A percentile compares a stretch with the other conserved stretches of the same genome.
Conservation (phyloP, 2,797 vertebrate species). For the Myoxocephalus aenaeus region DNA sequence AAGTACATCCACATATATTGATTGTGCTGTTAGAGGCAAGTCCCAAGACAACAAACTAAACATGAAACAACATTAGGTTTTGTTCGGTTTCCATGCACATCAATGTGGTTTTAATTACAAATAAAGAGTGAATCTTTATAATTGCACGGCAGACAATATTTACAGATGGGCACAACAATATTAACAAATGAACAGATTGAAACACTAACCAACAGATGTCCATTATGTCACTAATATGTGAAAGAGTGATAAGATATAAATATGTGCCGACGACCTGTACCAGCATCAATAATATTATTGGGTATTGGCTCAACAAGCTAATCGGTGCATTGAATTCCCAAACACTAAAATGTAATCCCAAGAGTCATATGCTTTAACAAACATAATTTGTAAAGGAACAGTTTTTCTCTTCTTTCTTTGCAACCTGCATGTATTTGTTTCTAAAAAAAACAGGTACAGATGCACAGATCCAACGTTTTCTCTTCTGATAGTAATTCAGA, state of each 20-base stretch:
- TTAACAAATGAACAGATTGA: conserved; percentile 14
- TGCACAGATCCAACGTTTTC: not conserved
- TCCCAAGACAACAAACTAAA: conserved; percentile 17
- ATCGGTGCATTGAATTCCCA: conserved; percentile 10
- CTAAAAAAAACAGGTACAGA: too few species aligned
- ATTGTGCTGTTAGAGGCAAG: not conserved
- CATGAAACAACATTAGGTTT: not conserved
- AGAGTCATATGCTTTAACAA: conserved; percentile 1
- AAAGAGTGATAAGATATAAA: not conserved
- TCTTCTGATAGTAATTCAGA: not conserved
- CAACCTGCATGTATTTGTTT: too few species aligned
- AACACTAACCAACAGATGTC: conserved; percentile 1
- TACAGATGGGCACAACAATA: not conserved
- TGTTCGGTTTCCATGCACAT: conserved; percentile 4
- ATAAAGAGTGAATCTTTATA: not conserved
- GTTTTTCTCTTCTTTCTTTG: not conserved
- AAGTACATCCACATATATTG: conserved; percentile 8
- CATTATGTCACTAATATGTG: not conserved
- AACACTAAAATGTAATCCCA: not conserved
- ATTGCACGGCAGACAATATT: conserved; percentile 9
- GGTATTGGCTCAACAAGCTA: conserved; percentile 10
- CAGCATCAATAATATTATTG: not conserved
- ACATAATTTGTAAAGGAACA: conserved; percentile 7
- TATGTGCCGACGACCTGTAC: not conserved
- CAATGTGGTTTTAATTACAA: not conserved